Evolutionary conservation across 2,888 invertebrate genomes (phyloP).

Genomic region (Cactoblastis cactorum): DNA sequence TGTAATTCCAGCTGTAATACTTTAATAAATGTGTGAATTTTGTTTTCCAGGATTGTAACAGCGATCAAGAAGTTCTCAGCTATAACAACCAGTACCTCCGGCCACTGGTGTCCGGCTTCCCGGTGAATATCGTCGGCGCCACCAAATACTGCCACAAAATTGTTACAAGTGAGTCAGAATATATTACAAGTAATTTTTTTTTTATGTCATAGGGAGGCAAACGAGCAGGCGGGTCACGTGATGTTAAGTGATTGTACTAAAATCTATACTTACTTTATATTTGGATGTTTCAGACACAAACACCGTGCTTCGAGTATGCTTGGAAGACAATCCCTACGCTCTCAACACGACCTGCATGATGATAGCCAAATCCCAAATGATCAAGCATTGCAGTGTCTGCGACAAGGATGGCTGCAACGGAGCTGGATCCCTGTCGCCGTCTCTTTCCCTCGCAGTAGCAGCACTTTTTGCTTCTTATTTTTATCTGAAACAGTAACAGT

Average conservation of each 20-base stretch:
- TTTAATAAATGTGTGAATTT: too few relatives aligned
- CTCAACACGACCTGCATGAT: constrained; percentile 50
- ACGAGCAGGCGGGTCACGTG: too few relatives aligned
- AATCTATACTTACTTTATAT: too few relatives aligned
- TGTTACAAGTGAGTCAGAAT: constrained; percentile 48
- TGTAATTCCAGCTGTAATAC: too few relatives aligned
- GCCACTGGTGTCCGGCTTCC: constrained; percentile 43
- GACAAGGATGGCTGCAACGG: constrained; percentile 77
- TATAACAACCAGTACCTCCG: constrained; percentile 52
- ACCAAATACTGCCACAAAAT: constrained; percentile 65
- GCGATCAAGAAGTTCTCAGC: constrained; percentile 36
- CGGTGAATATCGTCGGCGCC: constrained; percentile 45
- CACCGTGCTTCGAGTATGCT: constrained; percentile 56
- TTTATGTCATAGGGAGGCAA: too few relatives aligned
- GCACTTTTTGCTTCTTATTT: constrained; percentile 54
- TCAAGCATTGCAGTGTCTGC: constrained; percentile 66
- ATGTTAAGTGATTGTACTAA: too few relatives aligned
- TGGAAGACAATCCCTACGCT: constrained; percentile 55
- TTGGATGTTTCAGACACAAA: constrained; percentile 47
- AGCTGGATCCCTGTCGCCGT: constrained; percentile 51
- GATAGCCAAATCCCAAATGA: constrained; percentile 40
- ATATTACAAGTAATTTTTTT: too few relatives aligned
- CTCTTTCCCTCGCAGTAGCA: constrained; percentile 52
- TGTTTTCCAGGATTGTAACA: constrained; percentile 60
- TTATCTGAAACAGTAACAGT: constrained; percentile 58